Evolutionary conservation across 1,140 invertebrate species (phyloP), one percentile per base, ranked within the genome.

Genomic region (Dendroctonus ponderosae): DNA sequence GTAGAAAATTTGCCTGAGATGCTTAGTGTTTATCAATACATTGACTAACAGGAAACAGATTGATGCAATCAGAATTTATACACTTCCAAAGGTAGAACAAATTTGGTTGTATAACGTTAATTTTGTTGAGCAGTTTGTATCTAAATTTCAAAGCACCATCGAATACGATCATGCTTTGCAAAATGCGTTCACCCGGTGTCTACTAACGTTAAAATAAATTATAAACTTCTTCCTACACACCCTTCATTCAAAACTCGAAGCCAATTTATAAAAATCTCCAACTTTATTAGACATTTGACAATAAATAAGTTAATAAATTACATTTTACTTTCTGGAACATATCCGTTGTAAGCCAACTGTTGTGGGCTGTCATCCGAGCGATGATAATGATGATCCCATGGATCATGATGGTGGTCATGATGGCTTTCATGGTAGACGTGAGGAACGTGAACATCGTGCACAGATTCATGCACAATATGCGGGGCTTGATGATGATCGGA

Each of bases 281-380:
- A 46, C n/a, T 37, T 54, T 54, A 37, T 39, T 11, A 37, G 4
- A 39, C 42, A 5, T 38, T 51, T 15, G 2, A 51, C 9, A 46
- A 14, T 44, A 9, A 59, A 59, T 12, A 44, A 15, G n/a, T 12
- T 44, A 59, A 42, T 48, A 58, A 42, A 59, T 61, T 61, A 67
- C 5, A 39, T 14, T 61, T 54, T 60, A 6, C 46, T 50, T 48
- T 67, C 60, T 43, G 66, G 62, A 39, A 80, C 82, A 75, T 91
- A 89, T 56, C 83, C 88, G 72, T 86, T 84, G 77, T 91, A 92
- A 12, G 90, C 90, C 70, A 91, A 76, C 71, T 87, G 80, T 72
- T 91, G 89, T 12, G 85, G 85, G 40, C 81, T 71, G 42, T 84
- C 80, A 42, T 84, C 81, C 54, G 83, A 84, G 41, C 87, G 68